These are phyloP conservation scores for Anhinga rufa DNA, from an alignment of 2,113 vertebrate species.

Conservation along the genomic window DNA sequence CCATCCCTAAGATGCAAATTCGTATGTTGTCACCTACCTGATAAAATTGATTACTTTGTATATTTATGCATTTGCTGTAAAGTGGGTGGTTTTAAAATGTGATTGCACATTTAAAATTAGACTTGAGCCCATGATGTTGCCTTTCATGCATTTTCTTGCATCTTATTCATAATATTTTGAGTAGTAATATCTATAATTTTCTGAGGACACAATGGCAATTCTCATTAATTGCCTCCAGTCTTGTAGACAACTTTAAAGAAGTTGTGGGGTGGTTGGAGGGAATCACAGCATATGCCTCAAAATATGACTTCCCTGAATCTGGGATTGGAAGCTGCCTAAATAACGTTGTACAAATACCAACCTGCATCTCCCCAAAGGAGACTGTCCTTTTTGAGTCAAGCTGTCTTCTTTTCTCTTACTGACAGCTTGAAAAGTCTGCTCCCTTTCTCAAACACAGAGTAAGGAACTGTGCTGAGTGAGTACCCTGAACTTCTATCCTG, in stretches of 20 bases:
- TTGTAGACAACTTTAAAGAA: background rate
- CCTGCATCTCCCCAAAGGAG: background rate
- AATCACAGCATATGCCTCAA: background rate
- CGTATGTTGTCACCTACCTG: background rate
- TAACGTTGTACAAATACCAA: background rate
- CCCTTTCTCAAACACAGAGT: background rate
- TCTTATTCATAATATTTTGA: background rate
- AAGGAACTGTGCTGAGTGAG: background rate
- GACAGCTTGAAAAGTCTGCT: background rate
- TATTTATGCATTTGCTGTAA: constrained; percentile 10
- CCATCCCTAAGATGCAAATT: background rate
- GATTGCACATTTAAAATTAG: background rate
- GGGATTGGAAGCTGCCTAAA: background rate
- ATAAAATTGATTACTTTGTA: constrained; percentile 13
- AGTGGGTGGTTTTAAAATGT: background rate
- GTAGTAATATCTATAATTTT: background rate
- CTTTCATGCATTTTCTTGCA: background rate
- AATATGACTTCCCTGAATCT: background rate
- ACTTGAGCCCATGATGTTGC: background rate
- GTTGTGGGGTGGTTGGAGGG: background rate
- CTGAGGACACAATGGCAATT: background rate
- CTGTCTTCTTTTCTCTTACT: background rate
- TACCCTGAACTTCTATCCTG: background rate
- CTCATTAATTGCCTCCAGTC: background rate
- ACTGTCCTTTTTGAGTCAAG: background rate